Evolutionary conservation across 2,888 invertebrate genomes (phyloP), one percentile per base, ranked within the genome.

Genomic region (Sepioteuthis lessoniana): DNA sequence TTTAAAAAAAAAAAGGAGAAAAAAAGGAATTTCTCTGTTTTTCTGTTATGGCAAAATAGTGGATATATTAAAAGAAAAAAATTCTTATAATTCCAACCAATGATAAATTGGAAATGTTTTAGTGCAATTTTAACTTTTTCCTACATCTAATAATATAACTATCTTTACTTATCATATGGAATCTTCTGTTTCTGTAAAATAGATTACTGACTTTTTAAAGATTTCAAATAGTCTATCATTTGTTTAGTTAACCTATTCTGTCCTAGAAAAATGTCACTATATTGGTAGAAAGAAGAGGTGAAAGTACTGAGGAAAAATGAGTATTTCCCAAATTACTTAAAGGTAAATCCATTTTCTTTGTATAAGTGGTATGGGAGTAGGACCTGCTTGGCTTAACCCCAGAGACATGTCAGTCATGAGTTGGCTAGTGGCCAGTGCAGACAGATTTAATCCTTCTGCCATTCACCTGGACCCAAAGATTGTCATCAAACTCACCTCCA

Each of bases 311-410:
- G 55, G 55, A 76, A 76, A 76, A 76, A 76, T 76, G n/a, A n/a
- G 76, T 35, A 76, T 76, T 76, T 76, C 76, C 76, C n/a, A 76
- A 76, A 76, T 76, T 76, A 76, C 76, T 76, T n/a, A 35, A 76
- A 76, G n/a, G n/a, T 76, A 76, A 76, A 76, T 76, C 76, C 76
- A n/a, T 76, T 76, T 76, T 76, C n/a, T 76, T n/a, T 76, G n/a
- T n/a, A 16, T 35, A 76, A n/a, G 76, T n/a, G n/a, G 35, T 76
- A n/a, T n/a, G n/a, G n/a, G n/a, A n/a, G n/a, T 76, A 76, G 76
- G 76, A 76, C 76, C 76, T 76, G 76, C n/a, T 76, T 76, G 76
- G 76, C 76, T 76, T 76, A 35, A 76, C 76, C 76, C 76, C 76
- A 76, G 76, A 76, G 76, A 76, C 76, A 76, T 76, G 76, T 76